Evolutionary conservation across 2,797 vertebrate genomes (phyloP).

Genomic region (Chloroceryle amazona): DNA sequence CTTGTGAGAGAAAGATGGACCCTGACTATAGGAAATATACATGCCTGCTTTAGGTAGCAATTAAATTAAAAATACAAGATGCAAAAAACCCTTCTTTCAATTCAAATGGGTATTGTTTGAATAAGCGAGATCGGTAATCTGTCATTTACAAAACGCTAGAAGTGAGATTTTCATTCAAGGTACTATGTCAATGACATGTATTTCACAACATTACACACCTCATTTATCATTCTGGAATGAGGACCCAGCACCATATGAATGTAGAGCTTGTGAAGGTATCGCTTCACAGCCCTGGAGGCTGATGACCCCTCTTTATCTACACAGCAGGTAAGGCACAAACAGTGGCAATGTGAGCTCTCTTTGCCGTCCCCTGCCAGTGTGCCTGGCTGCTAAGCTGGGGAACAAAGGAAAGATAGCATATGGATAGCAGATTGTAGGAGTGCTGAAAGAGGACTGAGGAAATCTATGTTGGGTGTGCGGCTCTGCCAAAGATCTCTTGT

Average conservation of each 20-base stretch:
- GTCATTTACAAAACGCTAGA: slow-evolving; percentile 33
- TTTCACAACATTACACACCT: slow-evolving; percentile 51
- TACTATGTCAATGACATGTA: slow-evolving; percentile 21
- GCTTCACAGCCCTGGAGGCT: slow-evolving; percentile 48
- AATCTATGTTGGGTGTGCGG: slow-evolving; percentile 68
- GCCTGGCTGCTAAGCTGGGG: slow-evolving; percentile 59
- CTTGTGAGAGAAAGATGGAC: not conserved
- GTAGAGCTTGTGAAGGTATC: slow-evolving; percentile 58
- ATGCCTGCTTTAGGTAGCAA: not conserved
- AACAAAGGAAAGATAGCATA: slow-evolving; percentile 75
- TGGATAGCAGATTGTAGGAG: slow-evolving; percentile 75
- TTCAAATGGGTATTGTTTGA: slow-evolving; percentile 12
- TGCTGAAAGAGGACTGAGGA: slow-evolving; percentile 59
- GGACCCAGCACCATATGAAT: slow-evolving; percentile 10
- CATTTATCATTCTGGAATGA: slow-evolving; percentile 63
- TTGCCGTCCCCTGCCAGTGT: slow-evolving; percentile 56
- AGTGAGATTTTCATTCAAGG: slow-evolving; percentile 46
- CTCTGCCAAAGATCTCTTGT: slow-evolving; percentile 71
- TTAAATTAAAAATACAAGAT: slow-evolving; percentile 10
- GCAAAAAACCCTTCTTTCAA: not conserved
- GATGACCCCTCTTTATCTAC: slow-evolving; percentile 67
- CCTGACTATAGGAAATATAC: not conserved
- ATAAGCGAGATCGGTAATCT: slow-evolving; percentile 4
- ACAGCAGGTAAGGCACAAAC: slow-evolving; percentile 71
- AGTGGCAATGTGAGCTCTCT: slow-evolving; percentile 60